These are phyloP conservation scores for Petroica traversi DNA, from an alignment of 2,113 vertebrate genomes.

Conservation along the genomic window DNA sequence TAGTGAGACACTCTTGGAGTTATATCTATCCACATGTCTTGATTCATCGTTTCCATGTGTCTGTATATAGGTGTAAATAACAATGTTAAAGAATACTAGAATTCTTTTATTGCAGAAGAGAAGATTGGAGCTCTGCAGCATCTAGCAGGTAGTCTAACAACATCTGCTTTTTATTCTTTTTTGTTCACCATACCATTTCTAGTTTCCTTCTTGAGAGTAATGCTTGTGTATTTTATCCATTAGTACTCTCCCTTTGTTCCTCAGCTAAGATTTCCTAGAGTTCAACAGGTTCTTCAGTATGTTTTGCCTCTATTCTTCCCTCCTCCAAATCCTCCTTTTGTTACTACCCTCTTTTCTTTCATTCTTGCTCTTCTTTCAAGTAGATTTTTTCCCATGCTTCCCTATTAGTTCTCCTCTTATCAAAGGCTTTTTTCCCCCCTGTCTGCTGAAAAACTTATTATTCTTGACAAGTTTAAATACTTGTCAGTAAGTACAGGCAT, in stretches of 20 bases:
- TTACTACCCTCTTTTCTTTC: neutral
- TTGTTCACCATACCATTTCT: neutral
- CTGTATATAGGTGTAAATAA: neutral
- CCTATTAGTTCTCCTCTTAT: neutral
- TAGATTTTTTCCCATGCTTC: neutral
- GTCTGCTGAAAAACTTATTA: neutral
- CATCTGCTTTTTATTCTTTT: neutral
- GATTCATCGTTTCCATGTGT: neutral
- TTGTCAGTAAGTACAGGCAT: neutral
- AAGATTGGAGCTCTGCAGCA: neutral
- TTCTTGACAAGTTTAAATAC: slow-evolving; percentile 16
- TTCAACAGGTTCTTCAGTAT: neutral
- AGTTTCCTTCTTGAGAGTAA: neutral
- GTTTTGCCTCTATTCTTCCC: neutral
- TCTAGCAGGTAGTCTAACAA: neutral
- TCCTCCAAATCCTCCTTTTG: neutral
- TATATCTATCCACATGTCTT: neutral
- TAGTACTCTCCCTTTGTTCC: neutral
- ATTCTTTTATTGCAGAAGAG: neutral
- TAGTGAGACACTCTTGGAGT: neutral
- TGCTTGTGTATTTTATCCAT: neutral
- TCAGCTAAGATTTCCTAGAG: neutral
- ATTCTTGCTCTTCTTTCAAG: neutral
- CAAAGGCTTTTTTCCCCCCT: neutral
- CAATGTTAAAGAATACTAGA: neutral